Conservation (phyloP, 2,888 invertebrate genomes). For the Eutolmus rufibarbis region DNA sequence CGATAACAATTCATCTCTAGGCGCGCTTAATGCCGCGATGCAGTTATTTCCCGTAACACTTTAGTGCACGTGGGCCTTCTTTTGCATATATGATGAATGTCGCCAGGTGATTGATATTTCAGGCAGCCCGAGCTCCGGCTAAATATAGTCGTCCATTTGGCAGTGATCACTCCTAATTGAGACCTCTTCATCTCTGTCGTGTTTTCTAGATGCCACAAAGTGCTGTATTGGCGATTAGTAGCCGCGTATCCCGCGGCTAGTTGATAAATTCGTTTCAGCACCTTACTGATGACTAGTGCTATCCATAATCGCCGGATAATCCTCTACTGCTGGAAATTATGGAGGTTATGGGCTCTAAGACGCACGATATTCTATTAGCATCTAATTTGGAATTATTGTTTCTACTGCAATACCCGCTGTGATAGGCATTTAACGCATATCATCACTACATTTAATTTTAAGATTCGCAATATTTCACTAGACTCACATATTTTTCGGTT, state of each 20-base stretch:
- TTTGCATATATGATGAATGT: constrained; percentile 34
- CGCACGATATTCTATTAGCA: not conserved
- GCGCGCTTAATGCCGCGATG: not conserved
- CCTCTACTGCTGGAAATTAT: not conserved
- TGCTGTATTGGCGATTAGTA: not conserved
- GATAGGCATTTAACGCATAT: not conserved
- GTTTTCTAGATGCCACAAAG: not conserved
- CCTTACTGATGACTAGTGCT: not conserved
- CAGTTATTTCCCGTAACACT: constrained; percentile 22
- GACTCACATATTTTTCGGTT: not conserved
- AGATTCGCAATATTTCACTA: not conserved
- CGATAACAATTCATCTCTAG: constrained; percentile 17
- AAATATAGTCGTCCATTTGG: constrained; percentile 22
- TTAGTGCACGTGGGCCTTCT: constrained; percentile 4
- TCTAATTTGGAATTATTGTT: not conserved
- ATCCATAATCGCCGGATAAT: not conserved
- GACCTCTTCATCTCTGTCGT: constrained; percentile 18
- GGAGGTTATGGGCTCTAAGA: not conserved
- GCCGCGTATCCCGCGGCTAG: not conserved
- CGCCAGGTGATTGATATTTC: constrained; percentile 28
- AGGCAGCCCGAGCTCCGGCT: not conserved
- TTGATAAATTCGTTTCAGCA: not conserved
- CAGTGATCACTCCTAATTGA: constrained; percentile 28
- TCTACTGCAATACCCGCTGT: not conserved
- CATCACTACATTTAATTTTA: not conserved